These are phyloP conservation scores for Tachina lurida DNA, from an alignment of 2,888 invertebrate species.

Conservation along the genomic window DNA sequence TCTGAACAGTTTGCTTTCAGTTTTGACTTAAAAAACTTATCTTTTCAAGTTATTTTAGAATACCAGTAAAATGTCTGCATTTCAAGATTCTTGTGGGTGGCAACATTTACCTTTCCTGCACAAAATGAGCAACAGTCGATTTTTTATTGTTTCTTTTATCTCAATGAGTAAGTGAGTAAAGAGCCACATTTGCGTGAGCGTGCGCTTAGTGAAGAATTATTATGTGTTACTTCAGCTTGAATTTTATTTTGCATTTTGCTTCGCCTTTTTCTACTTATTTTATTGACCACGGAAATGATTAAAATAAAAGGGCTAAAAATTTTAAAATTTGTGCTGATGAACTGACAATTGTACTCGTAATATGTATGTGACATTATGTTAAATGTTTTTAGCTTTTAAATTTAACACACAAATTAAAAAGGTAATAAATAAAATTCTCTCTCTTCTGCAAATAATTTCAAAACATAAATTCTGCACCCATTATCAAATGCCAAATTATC, in stretches of 20 bases:
- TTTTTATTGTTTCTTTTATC: slow-evolving; percentile 11
- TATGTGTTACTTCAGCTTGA: slow-evolving; percentile 31
- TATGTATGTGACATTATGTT: background rate
- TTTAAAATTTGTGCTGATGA: slow-evolving; percentile 36
- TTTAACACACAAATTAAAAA: no score
- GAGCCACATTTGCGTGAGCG: slow-evolving; percentile 56
- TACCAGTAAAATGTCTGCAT: no score
- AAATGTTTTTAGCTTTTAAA: background rate
- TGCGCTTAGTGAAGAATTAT: slow-evolving; percentile 45
- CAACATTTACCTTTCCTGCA: slow-evolving; percentile 15
- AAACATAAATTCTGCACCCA: no score
- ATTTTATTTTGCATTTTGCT: background rate
- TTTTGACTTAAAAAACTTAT: no score
- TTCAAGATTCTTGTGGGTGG: background rate
- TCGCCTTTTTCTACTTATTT: slow-evolving; percentile 23
- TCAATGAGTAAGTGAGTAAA: slow-evolving; percentile 8
- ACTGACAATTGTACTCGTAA: background rate
- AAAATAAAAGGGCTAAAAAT: slow-evolving; percentile 17
- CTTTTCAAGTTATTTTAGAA: no score
- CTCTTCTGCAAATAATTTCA: no score
- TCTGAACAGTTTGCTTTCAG: no score
- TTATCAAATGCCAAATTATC: no score
- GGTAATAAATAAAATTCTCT: no score
- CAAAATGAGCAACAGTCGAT: slow-evolving; percentile 50
- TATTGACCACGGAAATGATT: slow-evolving; percentile 63